Conservation (phyloP, 2,113 vertebrate species). For the Paramormyrops kingsleyae region DNA sequence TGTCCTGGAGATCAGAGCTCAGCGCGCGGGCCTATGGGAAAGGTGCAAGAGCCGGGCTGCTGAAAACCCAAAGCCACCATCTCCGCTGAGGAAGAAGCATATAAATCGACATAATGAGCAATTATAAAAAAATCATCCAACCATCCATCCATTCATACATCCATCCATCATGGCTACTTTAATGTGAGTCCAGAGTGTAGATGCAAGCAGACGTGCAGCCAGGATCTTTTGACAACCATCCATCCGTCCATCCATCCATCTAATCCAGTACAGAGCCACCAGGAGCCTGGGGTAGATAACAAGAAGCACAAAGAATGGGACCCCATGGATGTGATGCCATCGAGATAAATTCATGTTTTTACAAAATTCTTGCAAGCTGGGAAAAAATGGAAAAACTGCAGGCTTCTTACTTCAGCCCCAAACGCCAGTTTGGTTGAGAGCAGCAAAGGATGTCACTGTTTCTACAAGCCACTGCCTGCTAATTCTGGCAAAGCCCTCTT, state of each 20-base stretch:
- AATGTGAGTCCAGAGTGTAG: neutral
- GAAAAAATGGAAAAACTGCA: neutral
- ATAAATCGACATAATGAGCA: neutral
- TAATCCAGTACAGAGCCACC: neutral
- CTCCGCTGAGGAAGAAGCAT: neutral
- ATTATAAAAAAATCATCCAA: neutral
- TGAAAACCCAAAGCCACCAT: neutral
- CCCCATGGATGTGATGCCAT: neutral
- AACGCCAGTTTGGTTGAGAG: neutral
- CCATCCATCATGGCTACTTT: neutral
- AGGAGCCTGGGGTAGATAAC: neutral
- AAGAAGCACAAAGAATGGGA: neutral
- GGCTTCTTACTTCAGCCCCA: neutral
- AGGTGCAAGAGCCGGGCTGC: neutral
- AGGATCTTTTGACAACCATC: neutral
- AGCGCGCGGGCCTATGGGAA: neutral
- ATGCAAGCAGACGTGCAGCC: too few species aligned
- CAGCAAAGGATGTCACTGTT: neutral
- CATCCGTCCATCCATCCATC: neutral
- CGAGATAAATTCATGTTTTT: neutral
- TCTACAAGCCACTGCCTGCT: conserved; percentile 2
- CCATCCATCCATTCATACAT: neutral
- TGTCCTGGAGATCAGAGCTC: neutral
- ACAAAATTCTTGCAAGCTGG: neutral
- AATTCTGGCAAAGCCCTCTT: neutral